Evolutionary conservation across 1,140 invertebrate species (phyloP), one percentile per base, ranked within the genome.

Genomic region (Mercenaria mercenaria): DNA sequence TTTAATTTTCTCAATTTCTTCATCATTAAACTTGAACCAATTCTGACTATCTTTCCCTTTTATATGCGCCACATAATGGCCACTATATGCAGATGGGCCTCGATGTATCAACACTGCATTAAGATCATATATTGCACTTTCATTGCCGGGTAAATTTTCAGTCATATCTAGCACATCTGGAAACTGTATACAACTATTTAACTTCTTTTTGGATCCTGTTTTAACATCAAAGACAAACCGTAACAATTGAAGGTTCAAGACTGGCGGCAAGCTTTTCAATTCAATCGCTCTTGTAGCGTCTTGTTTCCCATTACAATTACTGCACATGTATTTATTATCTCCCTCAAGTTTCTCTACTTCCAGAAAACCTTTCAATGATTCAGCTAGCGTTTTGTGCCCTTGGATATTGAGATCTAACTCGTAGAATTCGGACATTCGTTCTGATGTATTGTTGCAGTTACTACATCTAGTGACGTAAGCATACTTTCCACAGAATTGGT

Each of bases 1-100:
- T 94, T 97, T 95, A 92, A 97, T 97, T 94, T 97, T 97, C 81
- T 97, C 97, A 37, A 97, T 97, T 92, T 96, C 96, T 93, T 97
- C 97, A 93, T 98, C 97, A 94, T 97, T 97, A 92, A 97, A 97
- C 91, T 97, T 97, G 92, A 97, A 97, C 97, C 97, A 97, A 20
- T 93, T 88, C 80, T 96, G 96, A 8, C 96, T 96, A 26, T 95
- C 96, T 88, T 96, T 96, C 92, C 97, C 96, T 91, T 96, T 95
- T 52, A 97, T 97, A 91, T 97, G 96, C 50, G 97, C 97, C 91
- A 97, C 97, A 92, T 97, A 98, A 95, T 98, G 97, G n/a, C 97
- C 97, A 67, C 97, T 97, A 92, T 97, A 97, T 13, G 97, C 97
- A 84, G 96, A 97, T 32, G 96, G 96, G 15, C 97, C 97, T 93